Conservation (phyloP, 2,888 invertebrate genomes). For the Drosophila colorata region DNA sequence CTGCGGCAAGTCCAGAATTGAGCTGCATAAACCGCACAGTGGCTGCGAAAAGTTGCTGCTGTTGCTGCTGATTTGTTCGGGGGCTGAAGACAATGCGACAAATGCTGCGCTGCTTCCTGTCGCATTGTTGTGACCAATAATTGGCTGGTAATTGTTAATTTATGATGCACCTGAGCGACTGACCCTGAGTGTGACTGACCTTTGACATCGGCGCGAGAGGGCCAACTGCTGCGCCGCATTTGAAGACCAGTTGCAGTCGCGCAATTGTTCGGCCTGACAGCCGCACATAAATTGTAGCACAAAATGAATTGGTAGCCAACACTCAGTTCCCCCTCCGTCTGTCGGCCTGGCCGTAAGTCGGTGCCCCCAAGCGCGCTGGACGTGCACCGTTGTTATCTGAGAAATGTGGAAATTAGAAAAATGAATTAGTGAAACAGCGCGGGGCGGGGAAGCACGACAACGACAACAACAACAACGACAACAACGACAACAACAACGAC, state of each 20-base stretch:
- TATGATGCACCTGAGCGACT: constrained; percentile 57
- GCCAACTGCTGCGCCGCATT: constrained; percentile 26
- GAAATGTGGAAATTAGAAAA: constrained; percentile 77
- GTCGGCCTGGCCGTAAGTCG: too few species aligned
- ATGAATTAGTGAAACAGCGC: constrained; percentile 66
- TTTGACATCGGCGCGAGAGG: constrained; percentile 46
- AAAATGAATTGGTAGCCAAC: constrained; percentile 69
- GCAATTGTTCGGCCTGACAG: constrained; percentile 82
- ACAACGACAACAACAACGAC: background rate
- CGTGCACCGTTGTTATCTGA: constrained; percentile 63
- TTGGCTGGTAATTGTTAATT: constrained; percentile 77
- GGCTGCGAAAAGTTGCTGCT: background rate
- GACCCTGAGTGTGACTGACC: constrained; percentile 71
- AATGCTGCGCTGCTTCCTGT: constrained; percentile 43
- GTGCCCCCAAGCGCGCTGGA: background rate
- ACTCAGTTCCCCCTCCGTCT: constrained; percentile 1
- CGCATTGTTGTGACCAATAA: constrained; percentile 58
- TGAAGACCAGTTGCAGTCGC: constrained; percentile 83
- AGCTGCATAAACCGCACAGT: constrained; percentile 12
- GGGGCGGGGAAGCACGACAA: too few species aligned
- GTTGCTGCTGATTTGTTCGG: background rate
- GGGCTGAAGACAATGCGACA: constrained; percentile 6
- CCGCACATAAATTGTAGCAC: constrained; percentile 78
- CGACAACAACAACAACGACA: constrained; percentile 5
- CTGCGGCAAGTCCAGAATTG: constrained; percentile 18